Percentiles rank a stretch among this genome's conserved stretches.
These are phyloP conservation scores for Tympanoctomys barrerae DNA, from an alignment of 2,797 vertebrate species.

Conservation along the genomic window DNA sequence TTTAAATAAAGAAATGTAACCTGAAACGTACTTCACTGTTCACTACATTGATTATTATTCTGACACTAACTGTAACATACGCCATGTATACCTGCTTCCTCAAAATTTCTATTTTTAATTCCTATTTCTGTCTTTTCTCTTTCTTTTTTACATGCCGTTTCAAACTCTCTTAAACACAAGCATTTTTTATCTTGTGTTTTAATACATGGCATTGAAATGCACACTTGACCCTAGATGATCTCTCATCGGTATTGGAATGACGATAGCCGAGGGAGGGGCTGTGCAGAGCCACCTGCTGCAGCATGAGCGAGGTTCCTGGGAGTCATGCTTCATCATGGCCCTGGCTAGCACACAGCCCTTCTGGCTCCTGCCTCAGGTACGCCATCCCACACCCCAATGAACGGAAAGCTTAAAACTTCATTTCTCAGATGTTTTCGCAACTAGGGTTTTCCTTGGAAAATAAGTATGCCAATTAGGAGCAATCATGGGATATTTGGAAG, in stretches of 20 bases:
- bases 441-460: constrained; percentile 57
- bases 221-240: constrained; percentile 10
- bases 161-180: constrained; percentile 5
- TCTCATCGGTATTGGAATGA: neutral
- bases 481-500: constrained; percentile 53
- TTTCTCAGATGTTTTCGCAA: constrained; percentile 38
- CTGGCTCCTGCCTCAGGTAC: neutral
- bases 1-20: constrained; percentile 43
- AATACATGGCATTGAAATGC: constrained; percentile 40
- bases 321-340: neutral
- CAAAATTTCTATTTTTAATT: constrained; percentile 16
- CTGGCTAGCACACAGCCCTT: neutral
- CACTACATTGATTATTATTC: neutral
- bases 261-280: neutral
- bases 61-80: neutral
- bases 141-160: neutral
- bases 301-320: neutral
- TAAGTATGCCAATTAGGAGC: constrained; percentile 38
- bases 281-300: neutral
- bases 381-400: neutral
- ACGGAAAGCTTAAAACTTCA: constrained; percentile 4
- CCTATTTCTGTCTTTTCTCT: neutral
- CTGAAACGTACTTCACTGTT: neutral
- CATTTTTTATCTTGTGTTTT: constrained; percentile 10
- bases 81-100: neutral